Evolutionary conservation across 2,888 invertebrate species (phyloP).

Genomic region (Drosophila robusta): DNA sequence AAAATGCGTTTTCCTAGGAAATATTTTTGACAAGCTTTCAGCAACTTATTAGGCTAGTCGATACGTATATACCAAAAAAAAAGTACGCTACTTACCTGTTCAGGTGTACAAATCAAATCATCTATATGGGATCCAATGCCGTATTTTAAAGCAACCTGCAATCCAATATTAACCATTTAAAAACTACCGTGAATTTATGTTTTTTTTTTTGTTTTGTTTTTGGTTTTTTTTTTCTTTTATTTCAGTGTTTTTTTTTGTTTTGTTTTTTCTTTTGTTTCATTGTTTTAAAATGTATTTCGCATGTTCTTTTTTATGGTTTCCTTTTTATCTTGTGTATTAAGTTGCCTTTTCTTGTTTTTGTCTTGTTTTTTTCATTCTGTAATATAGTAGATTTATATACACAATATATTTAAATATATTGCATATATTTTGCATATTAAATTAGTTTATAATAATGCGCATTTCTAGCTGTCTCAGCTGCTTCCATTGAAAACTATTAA

Average conservation of each 20-base stretch:
- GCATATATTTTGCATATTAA: constrained; percentile 55
- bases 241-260: constrained; percentile 44
- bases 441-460: constrained; percentile 76
- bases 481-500: constrained; percentile 66
- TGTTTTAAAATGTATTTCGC: constrained; percentile 61
- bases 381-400: constrained; percentile 61
- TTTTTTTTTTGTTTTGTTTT: constrained; percentile 31
- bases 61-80: too few species aligned
- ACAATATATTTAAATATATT: constrained; percentile 39
- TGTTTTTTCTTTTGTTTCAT: constrained; percentile 49
- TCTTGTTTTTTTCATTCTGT: constrained; percentile 22
- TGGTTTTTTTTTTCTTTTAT: constrained; percentile 41
- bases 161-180: background rate
- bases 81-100: too few species aligned
- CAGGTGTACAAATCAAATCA: too few species aligned
- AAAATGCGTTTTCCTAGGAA: too few species aligned
- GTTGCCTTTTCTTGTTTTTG: constrained; percentile 18
- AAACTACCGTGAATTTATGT: constrained; percentile 41
- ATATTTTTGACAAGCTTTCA: too few species aligned
- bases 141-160: too few species aligned
- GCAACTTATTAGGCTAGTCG: too few species aligned
- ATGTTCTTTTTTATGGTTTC: constrained; percentile 28
- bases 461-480: constrained; percentile 53
- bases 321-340: constrained; percentile 37
- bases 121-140: too few species aligned